Base-by-base conservation (phyloP, 1,140 invertebrate species). In the Oscheius sp. region DNA sequence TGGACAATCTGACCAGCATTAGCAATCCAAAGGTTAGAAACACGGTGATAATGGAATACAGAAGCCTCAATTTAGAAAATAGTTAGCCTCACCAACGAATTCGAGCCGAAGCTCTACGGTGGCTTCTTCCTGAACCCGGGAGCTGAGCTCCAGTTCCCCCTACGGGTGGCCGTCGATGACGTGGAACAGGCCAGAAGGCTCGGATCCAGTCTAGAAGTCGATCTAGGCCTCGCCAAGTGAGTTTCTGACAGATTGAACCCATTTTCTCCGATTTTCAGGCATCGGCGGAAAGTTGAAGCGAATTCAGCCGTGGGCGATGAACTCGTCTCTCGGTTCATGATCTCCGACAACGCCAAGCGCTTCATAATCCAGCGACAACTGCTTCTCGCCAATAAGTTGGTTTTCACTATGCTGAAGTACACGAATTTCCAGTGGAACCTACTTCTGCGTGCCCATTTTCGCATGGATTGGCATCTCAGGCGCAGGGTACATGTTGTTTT, bases 51-150 rank as follows among this genome's bases (percentile, higher is more conserved):
- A 36, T 52, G 28, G 18, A 7, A 35, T n/a, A n/a, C n/a, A n/a
- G n/a, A n/a, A n/a, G n/a, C n/a, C n/a, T 38, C 3, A 10, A 38
- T 61, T 32, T 23, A 74, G 67, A 52, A 62, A 20, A n/a, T 55
- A 31, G 62, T 75, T 7, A 36, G 38, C 10, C n/a, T 75, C 1
- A 75, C 68, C 1, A 67, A 75, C 45, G 68, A 72, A 55, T 35
- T 72, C 59, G 67, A 75, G 34, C 73, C 73, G 36, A 73, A 75
- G 61, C 34, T 59, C 3, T 75, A 75, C 31, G 73, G 73, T 20
- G 61, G 59, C 10, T 62, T 75, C 31, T 64, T 72, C 26, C 31
- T 75, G 36, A 64, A 23, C n/a, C 28, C 29, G 28, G 73, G 73
- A 29, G 68, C 68, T 3, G 73, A 75, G 36, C 35, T 75, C 15